Base-by-base conservation (phyloP, 1,140 invertebrate genomes). In the Hermatobates lingyangjiaoensis region DNA sequence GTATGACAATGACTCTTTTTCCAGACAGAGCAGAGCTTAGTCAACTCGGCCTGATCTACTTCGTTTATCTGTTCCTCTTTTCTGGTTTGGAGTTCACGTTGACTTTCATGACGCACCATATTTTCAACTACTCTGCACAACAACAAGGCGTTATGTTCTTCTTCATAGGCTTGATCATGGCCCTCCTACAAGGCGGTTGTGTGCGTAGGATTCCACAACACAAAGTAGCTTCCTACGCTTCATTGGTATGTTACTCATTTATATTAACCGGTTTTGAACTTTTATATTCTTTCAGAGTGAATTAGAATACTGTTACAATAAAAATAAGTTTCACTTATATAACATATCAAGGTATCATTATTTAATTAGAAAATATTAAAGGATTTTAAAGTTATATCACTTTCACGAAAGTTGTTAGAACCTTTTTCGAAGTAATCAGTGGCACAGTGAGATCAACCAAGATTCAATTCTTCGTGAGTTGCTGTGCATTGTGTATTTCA, bases 141-240 rank as follows among this genome's bases (percentile, higher is more conserved):
- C 83, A 97, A 64, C 94, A 98, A 71, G 95, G 93, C 5, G 90
- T 83, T 73, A 96, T 98, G 88, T 98, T 97, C 66, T 76, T 96
- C 57, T 83, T 81, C 30, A 88, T 94, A 57, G 95, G 94, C 27
- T 58, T 90, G 20, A 75, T 84, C 24, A 99, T 99, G 95, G 83
- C 90, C 24, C 54, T 87, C 34, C 74, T 98, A 44, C 95, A 98
- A 75, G 94, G 92, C 40, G 77, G 79, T 1, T 88, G 84, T 63
- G 83, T 91, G 0, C 70, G 94, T 51, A 74, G 81, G 52, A 71
- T 96, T 14, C 74, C 80, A n/a, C 66, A 74, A n/a, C 68, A 80
- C 25, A 78, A 76, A 62, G 88, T 86, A 47, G 77, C 81, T 63
- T 63, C 66, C n/a, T 79, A 80, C 40, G 83, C 84, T 1, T 69